Evolutionary conservation across 2,888 invertebrate genomes (phyloP).

Genomic region (Ophion costatus): DNA sequence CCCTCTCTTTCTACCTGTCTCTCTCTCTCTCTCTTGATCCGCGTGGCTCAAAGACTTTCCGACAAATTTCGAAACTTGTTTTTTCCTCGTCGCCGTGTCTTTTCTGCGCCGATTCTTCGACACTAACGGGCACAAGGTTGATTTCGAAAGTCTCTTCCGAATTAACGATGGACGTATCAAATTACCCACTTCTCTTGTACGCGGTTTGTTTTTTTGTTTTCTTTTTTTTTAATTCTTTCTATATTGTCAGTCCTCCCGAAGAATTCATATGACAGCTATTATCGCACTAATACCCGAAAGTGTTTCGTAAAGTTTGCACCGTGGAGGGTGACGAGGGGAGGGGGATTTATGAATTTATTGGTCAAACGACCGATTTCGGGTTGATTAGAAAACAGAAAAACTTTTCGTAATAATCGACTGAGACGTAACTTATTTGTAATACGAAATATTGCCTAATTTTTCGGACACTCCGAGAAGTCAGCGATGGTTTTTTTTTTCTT

Average conservation of each 20-base stretch:
- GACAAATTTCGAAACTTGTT: conserved; percentile 59
- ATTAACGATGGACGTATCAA: conserved; percentile 21
- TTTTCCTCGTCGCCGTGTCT: conserved; percentile 35
- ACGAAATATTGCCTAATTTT: too few species aligned
- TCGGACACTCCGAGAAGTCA: too few species aligned
- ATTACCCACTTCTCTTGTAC: background rate
- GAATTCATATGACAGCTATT: too few species aligned
- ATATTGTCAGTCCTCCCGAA: background rate
- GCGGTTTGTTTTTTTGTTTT: conserved; percentile 5
- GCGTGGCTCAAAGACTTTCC: background rate
- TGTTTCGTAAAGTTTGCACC: background rate
- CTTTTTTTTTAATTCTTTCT: background rate
- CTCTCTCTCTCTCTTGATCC: too few species aligned
- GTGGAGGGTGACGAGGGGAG: too few species aligned
- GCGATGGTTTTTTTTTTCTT: too few species aligned
- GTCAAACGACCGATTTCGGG: background rate
- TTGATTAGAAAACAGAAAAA: background rate
- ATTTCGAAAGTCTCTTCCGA: conserved; percentile 48
- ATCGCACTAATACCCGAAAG: background rate
- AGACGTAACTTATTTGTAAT: too few species aligned
- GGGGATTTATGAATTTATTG: too few species aligned
- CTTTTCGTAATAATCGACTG: background rate
- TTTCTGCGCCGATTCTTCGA: conserved; percentile 13
- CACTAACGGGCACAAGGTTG: conserved; percentile 61
- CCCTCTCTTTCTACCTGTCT: too few species aligned